phyloP scores from a whole-genome alignment of 2,888 invertebrate genomes.

The Mallateleia sp. region DNA sequence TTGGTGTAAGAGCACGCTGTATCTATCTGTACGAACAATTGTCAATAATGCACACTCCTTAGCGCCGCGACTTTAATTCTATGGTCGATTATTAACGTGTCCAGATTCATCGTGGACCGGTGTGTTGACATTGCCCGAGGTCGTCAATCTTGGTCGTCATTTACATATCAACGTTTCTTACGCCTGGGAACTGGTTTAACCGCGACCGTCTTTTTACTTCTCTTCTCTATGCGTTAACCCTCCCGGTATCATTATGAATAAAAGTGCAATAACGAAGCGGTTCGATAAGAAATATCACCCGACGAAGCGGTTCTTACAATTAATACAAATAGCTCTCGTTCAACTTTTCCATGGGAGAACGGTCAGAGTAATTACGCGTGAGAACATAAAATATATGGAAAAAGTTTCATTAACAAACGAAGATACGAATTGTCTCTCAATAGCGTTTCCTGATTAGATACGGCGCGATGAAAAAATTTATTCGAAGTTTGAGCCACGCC shows the following conservation, averaged over 20 bases:
- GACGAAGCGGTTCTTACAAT: constrained; percentile 34
- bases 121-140: constrained; percentile 68
- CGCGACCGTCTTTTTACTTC: constrained; percentile 48
- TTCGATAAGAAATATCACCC: constrained; percentile 63
- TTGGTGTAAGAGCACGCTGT: background rate
- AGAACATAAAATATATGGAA: constrained; percentile 45
- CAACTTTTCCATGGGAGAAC: constrained; percentile 57
- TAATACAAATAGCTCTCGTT: constrained; percentile 57
- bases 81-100: constrained; percentile 77
- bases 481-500: background rate
- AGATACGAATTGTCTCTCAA: constrained; percentile 49
- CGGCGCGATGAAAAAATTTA: constrained; percentile 19
- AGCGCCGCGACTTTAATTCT: constrained; percentile 73
- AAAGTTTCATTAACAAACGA: constrained; percentile 59
- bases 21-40: constrained; percentile 39
- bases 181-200: constrained; percentile 71
- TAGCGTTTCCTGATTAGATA: constrained; percentile 42
- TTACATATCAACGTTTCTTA: constrained; percentile 69
- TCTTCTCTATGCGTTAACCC: constrained; percentile 33
- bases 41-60: constrained; percentile 72
- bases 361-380: constrained; percentile 47
- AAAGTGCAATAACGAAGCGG: constrained; percentile 57
- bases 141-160: constrained; percentile 67
- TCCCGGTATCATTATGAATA: constrained; percentile 52
- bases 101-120: constrained; percentile 71